Percentiles rank a stretch among this genome's conserved stretches.
These are phyloP conservation scores for Nemopilema nomurai DNA, from an alignment of 30 jellyfish, hydroid and myxozoan genomes.

Conservation along the genomic window DNA sequence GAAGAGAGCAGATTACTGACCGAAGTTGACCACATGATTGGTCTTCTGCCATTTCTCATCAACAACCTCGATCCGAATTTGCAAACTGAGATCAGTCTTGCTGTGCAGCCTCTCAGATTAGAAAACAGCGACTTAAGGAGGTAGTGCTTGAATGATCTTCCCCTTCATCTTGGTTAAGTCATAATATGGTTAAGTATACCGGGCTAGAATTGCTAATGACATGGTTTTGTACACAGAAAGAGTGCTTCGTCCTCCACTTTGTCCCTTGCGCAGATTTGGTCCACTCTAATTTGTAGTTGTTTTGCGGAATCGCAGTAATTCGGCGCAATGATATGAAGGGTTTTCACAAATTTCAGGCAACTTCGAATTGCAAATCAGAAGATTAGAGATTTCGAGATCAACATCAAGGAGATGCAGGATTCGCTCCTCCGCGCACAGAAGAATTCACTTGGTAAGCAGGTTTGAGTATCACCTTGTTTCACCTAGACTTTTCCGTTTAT, in stretches of 20 bases:
- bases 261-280: too few species aligned
- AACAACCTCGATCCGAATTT: constrained; percentile 60
- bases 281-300: too few species aligned
- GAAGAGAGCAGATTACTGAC: constrained; percentile 70
- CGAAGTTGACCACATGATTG: constrained; percentile 82
- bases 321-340: too few species aligned
- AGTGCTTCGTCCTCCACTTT: too few species aligned
- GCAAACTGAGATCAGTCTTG: constrained; percentile 70
- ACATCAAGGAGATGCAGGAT: constrained; percentile 14
- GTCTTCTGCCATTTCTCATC: constrained; percentile 70
- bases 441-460: constrained; percentile 18
- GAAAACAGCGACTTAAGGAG: constrained; percentile 78
- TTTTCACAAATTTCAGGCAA: constrained; percentile 65
- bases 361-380: constrained; percentile 79
- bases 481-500: background rate
- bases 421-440: constrained; percentile 36
- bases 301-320: too few species aligned
- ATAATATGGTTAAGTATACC: background rate
- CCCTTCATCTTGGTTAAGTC: background rate
- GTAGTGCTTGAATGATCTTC: background rate
- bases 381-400: constrained; percentile 36
- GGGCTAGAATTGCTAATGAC: too few species aligned
- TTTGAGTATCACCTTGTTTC: background rate
- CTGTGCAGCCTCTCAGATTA: constrained; percentile 71
- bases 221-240: too few species aligned